Evolutionary conservation across 1,140 invertebrate species (phyloP).

Genomic region (Drepana arcuata): DNA sequence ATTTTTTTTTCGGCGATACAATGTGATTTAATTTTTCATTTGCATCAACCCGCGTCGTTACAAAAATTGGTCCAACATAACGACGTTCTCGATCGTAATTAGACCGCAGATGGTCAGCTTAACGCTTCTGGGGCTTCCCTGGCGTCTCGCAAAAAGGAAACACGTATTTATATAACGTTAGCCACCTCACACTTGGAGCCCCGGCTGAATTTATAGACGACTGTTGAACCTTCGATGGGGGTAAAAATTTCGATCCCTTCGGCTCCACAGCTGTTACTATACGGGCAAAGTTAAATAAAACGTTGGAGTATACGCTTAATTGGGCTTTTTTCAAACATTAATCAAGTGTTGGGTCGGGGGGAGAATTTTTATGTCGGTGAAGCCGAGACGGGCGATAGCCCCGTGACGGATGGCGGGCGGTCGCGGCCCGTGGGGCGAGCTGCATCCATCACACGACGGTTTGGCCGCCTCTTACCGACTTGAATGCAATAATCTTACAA

Average conservation of each 20-base stretch:
- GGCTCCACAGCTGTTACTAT: slow-evolving; percentile 34
- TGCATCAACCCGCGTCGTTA: too few species aligned
- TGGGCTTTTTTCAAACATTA: slow-evolving; percentile 59
- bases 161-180: too few species aligned
- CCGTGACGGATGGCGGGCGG: slow-evolving; percentile 32
- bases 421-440: slow-evolving; percentile 18
- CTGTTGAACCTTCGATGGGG: slow-evolving; percentile 12
- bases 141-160: too few species aligned
- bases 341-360: slow-evolving; percentile 49
- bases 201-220: too few species aligned
- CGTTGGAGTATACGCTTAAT: slow-evolving; percentile 40
- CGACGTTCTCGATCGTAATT: too few species aligned
- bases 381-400: slow-evolving; percentile 22
- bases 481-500: too few species aligned
- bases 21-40: too few species aligned
- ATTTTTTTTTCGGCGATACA: too few species aligned
- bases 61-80: too few species aligned
- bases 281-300: slow-evolving; percentile 43
- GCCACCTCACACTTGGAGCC: too few species aligned
- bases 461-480: slow-evolving; percentile 11
- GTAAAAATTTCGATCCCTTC: slow-evolving; percentile 14
- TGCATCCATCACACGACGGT: slow-evolving; percentile 34
- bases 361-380: slow-evolving; percentile 50
- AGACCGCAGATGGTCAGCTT: too few species aligned
- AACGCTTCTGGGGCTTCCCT: too few species aligned